Conservation (phyloP, 2,888 invertebrate species). For the Criorhina ranunculi region DNA sequence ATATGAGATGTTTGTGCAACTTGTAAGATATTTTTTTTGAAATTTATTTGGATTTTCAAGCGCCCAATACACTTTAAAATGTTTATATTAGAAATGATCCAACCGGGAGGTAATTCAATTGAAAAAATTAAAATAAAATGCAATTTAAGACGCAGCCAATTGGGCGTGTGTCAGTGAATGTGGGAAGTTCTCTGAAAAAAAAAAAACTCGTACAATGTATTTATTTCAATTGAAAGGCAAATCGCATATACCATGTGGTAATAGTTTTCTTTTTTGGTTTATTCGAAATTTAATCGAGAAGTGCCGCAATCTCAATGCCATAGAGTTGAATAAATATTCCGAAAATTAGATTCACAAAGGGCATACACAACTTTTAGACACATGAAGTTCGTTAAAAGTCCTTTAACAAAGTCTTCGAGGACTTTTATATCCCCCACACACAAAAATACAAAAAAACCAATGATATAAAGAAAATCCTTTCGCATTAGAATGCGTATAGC, state of each 20-base stretch:
- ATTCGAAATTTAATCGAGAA: conserved; percentile 2
- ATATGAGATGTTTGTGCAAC: not conserved
- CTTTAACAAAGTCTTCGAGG: not conserved
- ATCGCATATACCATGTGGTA: too few species aligned
- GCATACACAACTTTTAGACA: not conserved
- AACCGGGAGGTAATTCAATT: not conserved
- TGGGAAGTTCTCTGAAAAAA: not conserved
- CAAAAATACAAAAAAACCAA: not conserved
- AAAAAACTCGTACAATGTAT: not conserved
- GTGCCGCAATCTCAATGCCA: too few species aligned
- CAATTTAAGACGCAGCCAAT: conserved; percentile 10
- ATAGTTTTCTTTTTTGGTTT: not conserved
- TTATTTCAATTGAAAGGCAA: not conserved
- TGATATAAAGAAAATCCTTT: not conserved
- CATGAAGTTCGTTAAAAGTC: not conserved
- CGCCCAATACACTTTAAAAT: conserved; percentile 16
- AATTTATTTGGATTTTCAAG: conserved; percentile 7
- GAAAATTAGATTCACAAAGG: not conserved
- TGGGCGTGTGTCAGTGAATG: not conserved
- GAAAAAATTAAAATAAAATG: conserved; percentile 4
- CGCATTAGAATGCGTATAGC: conserved; percentile 1
- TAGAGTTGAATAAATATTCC: conserved; percentile 2
- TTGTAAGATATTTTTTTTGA: conserved; percentile 6
- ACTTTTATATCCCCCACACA: not conserved
- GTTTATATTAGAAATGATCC: conserved; percentile 54